Evolutionary conservation across 35 echinoderm and acorn worm species (phyloP).

Genomic region (Apostichopus parvimensis): DNA sequence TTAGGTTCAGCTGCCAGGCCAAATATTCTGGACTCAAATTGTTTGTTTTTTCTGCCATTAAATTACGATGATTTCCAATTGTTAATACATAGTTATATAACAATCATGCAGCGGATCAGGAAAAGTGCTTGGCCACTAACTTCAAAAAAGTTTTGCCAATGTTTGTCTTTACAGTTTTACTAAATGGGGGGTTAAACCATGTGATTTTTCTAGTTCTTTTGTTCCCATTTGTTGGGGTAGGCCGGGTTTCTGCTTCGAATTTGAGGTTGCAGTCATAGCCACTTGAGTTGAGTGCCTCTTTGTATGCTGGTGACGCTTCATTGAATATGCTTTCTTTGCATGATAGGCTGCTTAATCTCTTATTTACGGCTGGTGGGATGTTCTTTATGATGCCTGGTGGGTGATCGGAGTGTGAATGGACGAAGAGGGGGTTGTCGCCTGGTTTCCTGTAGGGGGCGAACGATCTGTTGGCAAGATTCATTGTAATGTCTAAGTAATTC

Average conservation of each 20-base stretch:
- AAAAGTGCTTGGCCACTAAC: no score
- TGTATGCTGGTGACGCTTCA: neutral
- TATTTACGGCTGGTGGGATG: neutral
- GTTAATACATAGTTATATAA: no score
- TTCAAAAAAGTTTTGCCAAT: no score
- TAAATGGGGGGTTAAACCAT: neutral
- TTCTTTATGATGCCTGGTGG: neutral
- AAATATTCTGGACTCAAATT: no score
- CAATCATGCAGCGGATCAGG: no score
- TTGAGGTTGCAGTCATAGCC: neutral
- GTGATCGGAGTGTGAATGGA: neutral
- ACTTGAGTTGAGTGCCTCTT: neutral
- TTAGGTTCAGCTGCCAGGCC: no score
- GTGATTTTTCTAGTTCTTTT: neutral
- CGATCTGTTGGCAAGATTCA: no score
- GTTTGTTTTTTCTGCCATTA: no score
- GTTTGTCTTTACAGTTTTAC: neutral
- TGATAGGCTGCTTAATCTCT: neutral
- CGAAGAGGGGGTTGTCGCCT: neutral
- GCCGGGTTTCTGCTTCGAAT: neutral
- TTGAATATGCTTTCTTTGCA: neutral
- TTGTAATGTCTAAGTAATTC: no score
- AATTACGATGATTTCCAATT: no score
- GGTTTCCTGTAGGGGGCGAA: neutral
- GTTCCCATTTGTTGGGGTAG: neutral